A percentile compares a stretch with the other conserved stretches of the same genome.
These are phyloP conservation scores for Cavia aperea DNA, from an alignment of 2,113 vertebrate species.

Conservation along the genomic window DNA sequence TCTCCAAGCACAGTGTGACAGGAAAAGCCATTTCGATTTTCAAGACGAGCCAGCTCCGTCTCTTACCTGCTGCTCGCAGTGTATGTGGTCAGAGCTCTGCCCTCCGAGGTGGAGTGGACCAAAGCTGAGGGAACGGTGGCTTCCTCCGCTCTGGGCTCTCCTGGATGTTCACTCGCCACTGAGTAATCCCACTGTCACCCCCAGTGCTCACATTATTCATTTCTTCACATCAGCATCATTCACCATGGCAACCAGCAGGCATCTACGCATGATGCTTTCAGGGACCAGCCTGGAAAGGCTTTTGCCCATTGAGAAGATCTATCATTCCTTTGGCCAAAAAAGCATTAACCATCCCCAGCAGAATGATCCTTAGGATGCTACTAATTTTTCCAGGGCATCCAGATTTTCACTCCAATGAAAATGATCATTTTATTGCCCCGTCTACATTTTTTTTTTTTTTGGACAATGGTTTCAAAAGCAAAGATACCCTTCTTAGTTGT, in stretches of 20 bases:
- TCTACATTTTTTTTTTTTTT: background rate
- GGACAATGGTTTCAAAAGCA: background rate
- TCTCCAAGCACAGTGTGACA: slow-evolving; percentile 39
- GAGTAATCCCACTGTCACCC: slow-evolving; percentile 61
- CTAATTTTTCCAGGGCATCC: background rate
- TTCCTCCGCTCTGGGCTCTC: slow-evolving; percentile 45
- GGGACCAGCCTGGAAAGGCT: slow-evolving; percentile 43
- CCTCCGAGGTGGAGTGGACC: slow-evolving; percentile 23
- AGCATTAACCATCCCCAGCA: background rate
- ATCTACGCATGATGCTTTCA: slow-evolving; percentile 48
- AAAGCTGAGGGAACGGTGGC: background rate
- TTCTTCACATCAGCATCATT: slow-evolving; percentile 66
- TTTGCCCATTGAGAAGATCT: slow-evolving; percentile 33
- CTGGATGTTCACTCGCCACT: slow-evolving; percentile 40
- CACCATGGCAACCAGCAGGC: slow-evolving; percentile 71
- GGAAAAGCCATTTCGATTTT: slow-evolving; percentile 40
- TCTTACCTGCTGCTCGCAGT: slow-evolving; percentile 55
- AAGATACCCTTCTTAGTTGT: background rate
- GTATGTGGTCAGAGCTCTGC: background rate
- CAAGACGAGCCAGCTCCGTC: background rate
- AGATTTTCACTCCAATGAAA: background rate
- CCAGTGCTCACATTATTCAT: slow-evolving; percentile 62
- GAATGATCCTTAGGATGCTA: background rate
- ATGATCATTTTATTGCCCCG: background rate
- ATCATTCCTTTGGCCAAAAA: slow-evolving; percentile 40